Evolutionary conservation across 2,888 invertebrate genomes (phyloP), one percentile per base, ranked within the genome.

Genomic region (Leptogaster cylindrica): DNA sequence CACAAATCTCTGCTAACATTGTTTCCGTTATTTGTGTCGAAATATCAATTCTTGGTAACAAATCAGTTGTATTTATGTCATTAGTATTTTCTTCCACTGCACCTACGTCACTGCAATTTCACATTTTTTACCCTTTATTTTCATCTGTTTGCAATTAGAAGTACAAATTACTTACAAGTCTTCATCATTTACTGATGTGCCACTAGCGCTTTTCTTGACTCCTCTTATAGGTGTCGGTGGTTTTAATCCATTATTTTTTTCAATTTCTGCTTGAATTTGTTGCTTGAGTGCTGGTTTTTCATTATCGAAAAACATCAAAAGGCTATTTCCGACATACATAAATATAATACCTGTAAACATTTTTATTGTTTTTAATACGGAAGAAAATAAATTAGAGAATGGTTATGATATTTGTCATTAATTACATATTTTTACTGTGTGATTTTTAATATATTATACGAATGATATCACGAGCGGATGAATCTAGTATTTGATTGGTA

Each of bases 221-320:
- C 90, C 91, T 73, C 90, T 82, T 0, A 85, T 87, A 0, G 93
- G 90, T n/a, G 86, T 83, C 0, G 93, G 92, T 0, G 93, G 89
- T 68, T 87, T 86, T 73, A 89, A 87, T 20, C 90, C 92, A 2
- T 86, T 84, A 73, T 89, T 85, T 78, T 94, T 95, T 68, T 93
- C 93, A 74, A 93, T 87, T 77, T 95, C 95, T 16, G 89, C 84
- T 77, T 92, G 90, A 68, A 96, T 93, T 77, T 92, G 90, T 73
- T 93, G 92, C 48, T 89, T 86, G 0, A 95, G 82, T 0, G 91
- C 89, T 0, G 93, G 87, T 76, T 95, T 96, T 78, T 96, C 96
- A 71, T 86, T 87, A 73, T 95, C 95, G 74, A 95, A 93, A 76
- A 92, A 90, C 74, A 85, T 85, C 72, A 92, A 84, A 1, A 77